phyloP scores from a whole-genome alignment of 2,113 vertebrate species.

The Pristiophorus japonicus region DNA sequence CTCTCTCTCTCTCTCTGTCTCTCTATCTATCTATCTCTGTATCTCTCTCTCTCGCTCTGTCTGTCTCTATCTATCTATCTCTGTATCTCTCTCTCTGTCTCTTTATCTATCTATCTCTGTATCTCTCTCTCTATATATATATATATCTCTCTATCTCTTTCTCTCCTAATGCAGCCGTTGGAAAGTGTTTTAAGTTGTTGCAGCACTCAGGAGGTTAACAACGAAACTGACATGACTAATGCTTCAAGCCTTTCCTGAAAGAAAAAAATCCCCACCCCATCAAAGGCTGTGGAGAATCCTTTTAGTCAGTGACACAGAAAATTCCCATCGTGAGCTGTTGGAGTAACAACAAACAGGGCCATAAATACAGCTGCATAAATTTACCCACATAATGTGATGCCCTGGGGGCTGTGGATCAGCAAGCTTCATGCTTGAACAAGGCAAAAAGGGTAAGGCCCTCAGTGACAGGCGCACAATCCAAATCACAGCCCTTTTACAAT shows the following conservation, averaged over 20 bases:
- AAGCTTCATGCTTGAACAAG: conserved; percentile 50
- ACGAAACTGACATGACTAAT: conserved; percentile 66
- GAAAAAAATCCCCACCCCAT: conserved; percentile 69
- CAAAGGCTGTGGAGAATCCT: conserved; percentile 85
- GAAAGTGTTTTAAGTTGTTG: not conserved
- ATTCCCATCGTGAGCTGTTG: conserved; percentile 78
- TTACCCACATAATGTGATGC: conserved; percentile 62
- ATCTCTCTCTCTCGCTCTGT: conserved; percentile 51
- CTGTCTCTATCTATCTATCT: conserved; percentile 31
- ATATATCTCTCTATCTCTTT: conserved; percentile 36
- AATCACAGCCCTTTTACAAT: conserved; percentile 33
- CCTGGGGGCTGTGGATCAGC: conserved; percentile 51
- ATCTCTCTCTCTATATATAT: not conserved
- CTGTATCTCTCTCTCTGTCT: not conserved
- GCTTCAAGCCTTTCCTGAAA: conserved; percentile 55
- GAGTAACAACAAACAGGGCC: conserved; percentile 81
- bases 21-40: conserved; percentile 50
- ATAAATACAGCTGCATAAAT: conserved; percentile 85
- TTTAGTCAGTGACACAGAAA: conserved; percentile 89
- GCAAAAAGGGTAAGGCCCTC: conserved; percentile 42
- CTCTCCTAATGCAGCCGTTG: conserved; percentile 36
- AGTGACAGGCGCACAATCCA: conserved; percentile 24
- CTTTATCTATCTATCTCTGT: conserved; percentile 14
- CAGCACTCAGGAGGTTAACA: conserved; percentile 61
- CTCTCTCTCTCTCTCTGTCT: conserved; percentile 40